These are phyloP conservation scores for Cliona cf. orientalis DNA, from an alignment of 37 sponge, comb jelly and placozoan genomes.

Conservation along the genomic window DNA sequence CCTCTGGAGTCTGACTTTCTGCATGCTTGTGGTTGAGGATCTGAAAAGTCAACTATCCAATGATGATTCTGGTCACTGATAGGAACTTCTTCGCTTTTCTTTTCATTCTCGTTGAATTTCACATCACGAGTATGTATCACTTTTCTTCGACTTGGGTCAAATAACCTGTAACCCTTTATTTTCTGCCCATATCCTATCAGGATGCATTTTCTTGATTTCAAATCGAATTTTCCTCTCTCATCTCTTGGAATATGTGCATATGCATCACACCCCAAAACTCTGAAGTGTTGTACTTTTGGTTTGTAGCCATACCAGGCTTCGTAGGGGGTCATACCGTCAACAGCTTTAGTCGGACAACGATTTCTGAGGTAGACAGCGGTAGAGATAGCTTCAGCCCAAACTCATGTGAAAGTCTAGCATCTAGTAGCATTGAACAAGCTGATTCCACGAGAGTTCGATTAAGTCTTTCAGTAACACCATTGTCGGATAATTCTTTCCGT, in stretches of 20 bases:
- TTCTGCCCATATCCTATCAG: constrained; percentile 52
- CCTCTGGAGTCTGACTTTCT: too few relatives aligned
- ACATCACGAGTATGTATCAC: constrained; percentile 37
- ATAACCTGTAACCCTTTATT: constrained; percentile 53
- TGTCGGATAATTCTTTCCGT: too few relatives aligned
- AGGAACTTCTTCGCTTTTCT: too few relatives aligned
- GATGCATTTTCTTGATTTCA: constrained; percentile 32
- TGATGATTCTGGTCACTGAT: too few relatives aligned
- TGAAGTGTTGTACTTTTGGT: constrained; percentile 39
- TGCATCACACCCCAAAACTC: constrained; percentile 54
- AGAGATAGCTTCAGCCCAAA: constrained; percentile 63
- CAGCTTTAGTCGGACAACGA: constrained; percentile 37
- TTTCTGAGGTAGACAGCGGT: constrained; percentile 50
- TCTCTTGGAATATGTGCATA: constrained; percentile 45
- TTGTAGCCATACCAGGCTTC: constrained; percentile 48
- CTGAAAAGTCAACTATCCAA: too few relatives aligned
- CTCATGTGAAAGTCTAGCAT: constrained; percentile 36
- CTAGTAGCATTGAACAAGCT: constrained; percentile 48
- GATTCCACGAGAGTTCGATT: constrained; percentile 62
- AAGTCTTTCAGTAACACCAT: too few relatives aligned
- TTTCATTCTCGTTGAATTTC: constrained; percentile 19
- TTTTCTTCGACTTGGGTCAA: constrained; percentile 14
- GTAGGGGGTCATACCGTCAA: constrained; percentile 31
- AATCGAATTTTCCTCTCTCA: constrained; percentile 43
- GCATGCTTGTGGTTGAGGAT: too few relatives aligned